Base-by-base conservation (phyloP, 2,888 invertebrate species). In the Podotricha telesiphe region DNA sequence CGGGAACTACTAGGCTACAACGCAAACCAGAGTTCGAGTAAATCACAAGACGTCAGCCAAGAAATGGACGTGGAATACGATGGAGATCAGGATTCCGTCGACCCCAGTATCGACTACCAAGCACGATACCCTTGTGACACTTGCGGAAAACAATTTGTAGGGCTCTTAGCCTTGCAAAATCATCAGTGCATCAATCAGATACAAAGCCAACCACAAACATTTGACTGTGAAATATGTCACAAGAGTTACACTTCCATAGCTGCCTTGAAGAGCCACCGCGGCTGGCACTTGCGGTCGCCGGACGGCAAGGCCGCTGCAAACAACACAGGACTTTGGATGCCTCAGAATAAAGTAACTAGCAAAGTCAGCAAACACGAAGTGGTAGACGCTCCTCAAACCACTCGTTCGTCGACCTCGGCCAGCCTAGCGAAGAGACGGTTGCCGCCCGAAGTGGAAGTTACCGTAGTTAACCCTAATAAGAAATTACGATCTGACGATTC, bases 241-340 rank as follows among this genome's bases (percentile, higher is more conserved):
- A 94, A 95, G 76, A 91, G 93, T 37, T 96, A 96, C 78, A 93
- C 94, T 4, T 95, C 95, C 22, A 95, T 95, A 73, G 94, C 94
- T 1, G 95, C 95, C 0, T 79, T 96, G 63, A 94, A 94, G 73
- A 95, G 95, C 74, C 96, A 96, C 81, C 90, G 95, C 59, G 95
- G 95, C 11, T 95, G 95, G 91, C 96, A 96, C 79, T 91, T 94
- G 68, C 93, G 95, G 22, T 94, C 94, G 0, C 94, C 94, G 3
- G 91, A 93, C 73, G 91, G 93, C 3, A 93, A 93, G 79, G 93
- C 93, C 45, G 93, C 93, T 19, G 93, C 93, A 7, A 93, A 93
- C 71, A 93, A 93, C 68, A 84, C 86, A 34, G 93, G 93, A 0
- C 84, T 93, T 3, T 93, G 93, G 93, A 93, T 93, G 93, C 93